phyloP scores from a whole-genome alignment of 2,797 vertebrate genomes.

The Peromyscus eremicus region DNA sequence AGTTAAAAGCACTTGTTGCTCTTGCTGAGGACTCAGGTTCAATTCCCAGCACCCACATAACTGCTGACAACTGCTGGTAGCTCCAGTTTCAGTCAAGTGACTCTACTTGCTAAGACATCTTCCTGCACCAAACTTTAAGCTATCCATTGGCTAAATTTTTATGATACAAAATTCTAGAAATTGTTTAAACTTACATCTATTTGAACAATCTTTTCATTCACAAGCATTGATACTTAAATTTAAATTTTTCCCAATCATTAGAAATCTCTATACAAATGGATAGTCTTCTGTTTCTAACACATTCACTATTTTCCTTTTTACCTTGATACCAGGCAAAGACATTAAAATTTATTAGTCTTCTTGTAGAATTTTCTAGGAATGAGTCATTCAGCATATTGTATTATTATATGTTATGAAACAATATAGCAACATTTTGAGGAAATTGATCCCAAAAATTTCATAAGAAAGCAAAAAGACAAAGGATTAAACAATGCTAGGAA shows the following conservation, averaged over 20 bases:
- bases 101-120: neutral
- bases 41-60: neutral
- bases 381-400: neutral
- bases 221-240: neutral
- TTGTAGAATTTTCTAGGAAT: neutral
- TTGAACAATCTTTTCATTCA: neutral
- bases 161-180: neutral
- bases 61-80: neutral
- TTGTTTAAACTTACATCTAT: neutral
- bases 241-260: neutral
- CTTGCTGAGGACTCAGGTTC: neutral
- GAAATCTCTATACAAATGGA: neutral
- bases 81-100: neutral
- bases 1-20: neutral
- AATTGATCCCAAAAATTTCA: neutral
- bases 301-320: neutral
- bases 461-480: neutral
- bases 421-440: neutral
- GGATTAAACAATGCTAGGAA: neutral
- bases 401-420: neutral
- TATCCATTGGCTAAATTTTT: neutral
- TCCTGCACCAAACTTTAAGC: neutral
- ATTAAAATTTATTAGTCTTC: neutral
- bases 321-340: neutral
- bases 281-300: neutral